Conservation (phyloP, 2,113 vertebrate genomes). For the Corythornis cristatus region DNA sequence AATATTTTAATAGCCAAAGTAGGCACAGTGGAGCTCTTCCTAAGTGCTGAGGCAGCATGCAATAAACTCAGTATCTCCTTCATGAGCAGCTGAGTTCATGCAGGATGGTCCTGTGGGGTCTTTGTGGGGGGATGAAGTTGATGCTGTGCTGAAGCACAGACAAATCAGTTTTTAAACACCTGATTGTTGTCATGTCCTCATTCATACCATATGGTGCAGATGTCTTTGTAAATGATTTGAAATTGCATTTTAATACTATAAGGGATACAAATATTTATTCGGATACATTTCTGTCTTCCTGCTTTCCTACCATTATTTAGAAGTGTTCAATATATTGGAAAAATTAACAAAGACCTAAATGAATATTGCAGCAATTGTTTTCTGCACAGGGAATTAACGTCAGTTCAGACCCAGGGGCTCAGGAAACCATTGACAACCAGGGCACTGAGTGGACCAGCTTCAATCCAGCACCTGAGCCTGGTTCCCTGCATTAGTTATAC, state of each 20-base stretch:
- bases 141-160: background rate
- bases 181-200: background rate
- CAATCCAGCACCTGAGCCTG: background rate
- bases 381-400: background rate
- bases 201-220: background rate
- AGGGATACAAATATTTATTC: background rate
- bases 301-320: background rate
- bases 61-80: background rate
- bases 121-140: background rate
- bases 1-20: constrained; percentile 15
- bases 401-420: background rate
- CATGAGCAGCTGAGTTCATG: background rate
- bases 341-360: background rate
- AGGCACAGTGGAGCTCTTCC: background rate
- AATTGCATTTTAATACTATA: background rate
- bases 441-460: background rate
- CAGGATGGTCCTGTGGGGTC: background rate
- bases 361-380: background rate
- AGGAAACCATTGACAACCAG: background rate
- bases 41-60: background rate
- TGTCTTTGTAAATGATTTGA: background rate
- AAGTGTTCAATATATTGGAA: background rate
- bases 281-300: background rate
- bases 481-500: background rate
- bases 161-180: background rate